Evolutionary conservation across 2,113 vertebrate species (phyloP), one percentile per base, ranked within the genome.

Genomic region (Ceuthmochares aereus): DNA sequence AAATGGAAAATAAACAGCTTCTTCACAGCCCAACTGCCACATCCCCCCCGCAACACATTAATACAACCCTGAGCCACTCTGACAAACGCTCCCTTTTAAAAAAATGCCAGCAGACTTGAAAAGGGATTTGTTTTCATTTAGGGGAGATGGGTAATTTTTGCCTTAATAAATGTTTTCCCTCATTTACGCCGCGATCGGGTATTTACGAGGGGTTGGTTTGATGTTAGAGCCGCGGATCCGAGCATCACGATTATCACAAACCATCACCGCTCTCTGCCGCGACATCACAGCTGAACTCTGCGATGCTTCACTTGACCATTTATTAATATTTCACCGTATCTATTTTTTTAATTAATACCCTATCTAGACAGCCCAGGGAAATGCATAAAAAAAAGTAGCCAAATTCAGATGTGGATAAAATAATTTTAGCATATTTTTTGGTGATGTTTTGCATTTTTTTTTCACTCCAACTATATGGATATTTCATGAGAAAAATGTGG

Each of bases 81-180:
- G 68, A 47, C 76, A 84, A 93, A 92, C 29, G 68, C 6, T 82
- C 66, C 55, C 32, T 18, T 94, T 60, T 22, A 14, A 90, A 86
- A 90, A 86, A 91, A 87, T 4, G 2, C 89, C 74, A 21, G 60
- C 32, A 1, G 2, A 12, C n/a, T 55, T 10, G 30, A 29, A 54
- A 76, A n/a, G 66, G 84, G 84, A 70, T 91, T 84, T 81, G 68
- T 81, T 89, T 67, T 75, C 84, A 68, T 86, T 87, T 69, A 14
- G 26, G 36, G 30, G 36, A 93, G 73, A 43, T 30, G 81, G 87
- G 45, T 10, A 4, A 69, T 78, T 87, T 95, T 92, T 20, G 27
- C 37, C 30, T 60, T 87, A 81, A 93, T 84, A 81, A 81, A 69
- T 45, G 30, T 51, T 72, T 90, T 64, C 13, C n/a, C 36, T 70